Evolutionary conservation across 2,797 vertebrate genomes (phyloP).

Genomic region (Chelon auratus): DNA sequence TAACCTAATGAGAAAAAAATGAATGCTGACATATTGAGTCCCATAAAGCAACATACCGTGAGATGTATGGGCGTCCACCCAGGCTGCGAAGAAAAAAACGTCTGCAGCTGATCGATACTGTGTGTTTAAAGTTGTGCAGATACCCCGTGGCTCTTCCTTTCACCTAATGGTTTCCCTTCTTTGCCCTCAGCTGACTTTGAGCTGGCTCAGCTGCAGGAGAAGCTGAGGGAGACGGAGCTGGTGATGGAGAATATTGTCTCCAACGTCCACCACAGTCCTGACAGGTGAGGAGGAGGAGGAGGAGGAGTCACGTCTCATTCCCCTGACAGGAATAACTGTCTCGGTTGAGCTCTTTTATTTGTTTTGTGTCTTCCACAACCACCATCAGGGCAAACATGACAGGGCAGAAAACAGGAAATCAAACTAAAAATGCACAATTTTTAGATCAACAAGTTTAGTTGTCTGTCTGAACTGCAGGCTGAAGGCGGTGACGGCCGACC

Average conservation of each 20-base stretch:
- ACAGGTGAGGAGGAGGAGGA: slow-evolving; percentile 90
- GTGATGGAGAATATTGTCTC: slow-evolving; percentile 96
- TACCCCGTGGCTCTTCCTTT: not conserved
- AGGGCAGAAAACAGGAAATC: too few species aligned
- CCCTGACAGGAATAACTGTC: not conserved
- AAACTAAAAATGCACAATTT: not conserved
- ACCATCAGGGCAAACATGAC: not conserved
- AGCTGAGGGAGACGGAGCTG: slow-evolving; percentile 93
- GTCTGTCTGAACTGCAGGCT: slow-evolving; percentile 62
- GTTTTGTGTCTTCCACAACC: not conserved
- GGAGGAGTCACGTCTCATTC: not conserved
- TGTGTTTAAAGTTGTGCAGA: not conserved
- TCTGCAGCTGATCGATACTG: not conserved
- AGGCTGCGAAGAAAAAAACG: too few species aligned
- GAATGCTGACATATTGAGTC: not conserved
- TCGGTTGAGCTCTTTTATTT: not conserved
- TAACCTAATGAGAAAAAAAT: slow-evolving; percentile 27
- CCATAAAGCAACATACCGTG: not conserved
- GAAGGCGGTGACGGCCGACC: slow-evolving; percentile 87
- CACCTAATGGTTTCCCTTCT: not conserved
- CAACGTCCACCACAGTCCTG: slow-evolving; percentile 85
- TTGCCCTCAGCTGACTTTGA: slow-evolving; percentile 90
- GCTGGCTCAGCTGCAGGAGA: slow-evolving; percentile 94
- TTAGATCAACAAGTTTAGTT: not conserved
- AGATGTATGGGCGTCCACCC: slow-evolving; percentile 1